Base-by-base conservation (phyloP, 1,140 invertebrate species). In the Tetragonula clypearis region DNA sequence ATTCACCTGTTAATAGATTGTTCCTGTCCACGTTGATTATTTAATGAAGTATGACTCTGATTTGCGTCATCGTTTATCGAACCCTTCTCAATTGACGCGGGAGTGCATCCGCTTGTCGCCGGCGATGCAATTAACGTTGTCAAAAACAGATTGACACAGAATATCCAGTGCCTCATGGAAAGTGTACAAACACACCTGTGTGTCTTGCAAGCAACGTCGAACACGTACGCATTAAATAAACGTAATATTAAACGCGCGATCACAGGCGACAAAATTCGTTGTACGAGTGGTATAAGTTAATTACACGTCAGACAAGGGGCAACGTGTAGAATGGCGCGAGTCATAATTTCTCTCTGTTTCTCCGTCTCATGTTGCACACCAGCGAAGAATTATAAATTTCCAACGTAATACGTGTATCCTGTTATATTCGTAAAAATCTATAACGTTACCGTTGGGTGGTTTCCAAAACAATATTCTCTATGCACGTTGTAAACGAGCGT, bases 121-220 rank as follows among this genome's bases (percentile, higher is more conserved):
- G 14, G 26, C 26, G 41, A 55, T 21, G 76, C 41, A 65, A 79
- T 79, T 79, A 84, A 84, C 56, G 49, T 79, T 71, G 76, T 79
- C 82, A 60, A 79, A 78, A 84, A 84, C 75, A 79, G 76, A 55
- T 41, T 41, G 17, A 62, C 6, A 21, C 26, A 8, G 19, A 2
- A 53, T 62, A 30, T 21, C n/a, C 14, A 53, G 69, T 26, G 21
- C 35, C 53, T 30, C 15, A 12, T 35, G 49, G 14, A 21, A 68
- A 14, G 53, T n/a, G 17, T 23, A n/a, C 6, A 9, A 6, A 26
- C 19, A 53, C 8, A 6, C 9, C 19, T 9, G 11, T 3, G 11
- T 26, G 2, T 11, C 14, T 75, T n/a, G 21, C 19, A 41, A n/a
- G 72, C 26, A 26, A 53, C 53, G 1, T 49, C 6, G 41, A 41